Evolutionary conservation across 2,113 vertebrate species (phyloP), one percentile per base, ranked within the genome.

Genomic region (Nothobranchius kuhntae): DNA sequence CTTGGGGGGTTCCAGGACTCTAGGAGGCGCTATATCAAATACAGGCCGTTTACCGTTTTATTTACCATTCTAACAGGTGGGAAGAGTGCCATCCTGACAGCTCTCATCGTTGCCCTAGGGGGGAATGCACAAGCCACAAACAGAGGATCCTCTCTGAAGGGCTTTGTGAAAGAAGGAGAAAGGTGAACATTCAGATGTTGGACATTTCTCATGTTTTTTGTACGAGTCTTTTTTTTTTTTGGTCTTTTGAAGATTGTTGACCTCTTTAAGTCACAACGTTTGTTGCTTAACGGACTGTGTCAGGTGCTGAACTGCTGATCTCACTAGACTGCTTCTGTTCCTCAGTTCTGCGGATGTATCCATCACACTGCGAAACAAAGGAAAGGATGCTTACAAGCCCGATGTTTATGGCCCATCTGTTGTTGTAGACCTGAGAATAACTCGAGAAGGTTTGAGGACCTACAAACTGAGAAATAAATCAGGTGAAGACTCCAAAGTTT

Each of bases 81-180:
- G 14, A 99, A 99, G 82, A 99, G 96, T 76, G 97, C 98, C 0
- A 89, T 99, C 2, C 90, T 99, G 71, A 98, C 98, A 36, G 98
- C 96, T 73, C 93, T 99, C 54, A 99, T 99, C 69, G 97, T 99
- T 50, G 95, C 96, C 7, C 92, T 99, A 80, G 98, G 98, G 11
- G 98, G 97, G 38, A 99, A 96, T 79, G 96, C 97, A 13, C 86
- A 87, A 15, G 88, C 94, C 65, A 99, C 98, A 54, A 98, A 96
- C 53, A 94, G 98, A 91, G 96, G 97, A 59, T 94, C 94, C 3
- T 96, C 96, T 14, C 90, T 99, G 53, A 99, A 95, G 86, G 93
- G 94, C 61, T 99, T 99, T 86, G 95, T 99, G 46, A 96, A 95
- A 77, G 93, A 96, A 66, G 96, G 98, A 70, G 95, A 97, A 87